A percentile compares a stretch with the other conserved stretches of the same genome.
Conservation (phyloP, 2,113 vertebrate species). For the Nesoenas mayeri region DNA sequence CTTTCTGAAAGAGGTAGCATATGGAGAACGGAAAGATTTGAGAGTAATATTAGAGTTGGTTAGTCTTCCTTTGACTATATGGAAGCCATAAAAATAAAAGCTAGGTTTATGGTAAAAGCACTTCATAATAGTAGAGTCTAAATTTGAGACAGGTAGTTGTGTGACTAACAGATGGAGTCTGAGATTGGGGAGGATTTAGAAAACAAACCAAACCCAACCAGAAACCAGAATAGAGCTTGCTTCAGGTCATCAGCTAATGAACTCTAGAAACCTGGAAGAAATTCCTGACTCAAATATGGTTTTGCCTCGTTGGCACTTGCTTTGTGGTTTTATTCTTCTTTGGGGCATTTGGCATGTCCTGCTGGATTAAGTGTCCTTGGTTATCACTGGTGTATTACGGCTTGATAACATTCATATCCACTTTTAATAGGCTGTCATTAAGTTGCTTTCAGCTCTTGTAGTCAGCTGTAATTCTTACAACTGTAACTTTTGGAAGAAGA, state of each 20-base stretch:
- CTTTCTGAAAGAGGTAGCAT: neutral
- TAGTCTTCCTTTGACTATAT: neutral
- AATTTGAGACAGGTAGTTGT: neutral
- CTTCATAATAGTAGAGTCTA: neutral
- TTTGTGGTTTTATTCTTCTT: neutral
- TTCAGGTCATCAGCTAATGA: neutral
- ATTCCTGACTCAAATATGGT: neutral
- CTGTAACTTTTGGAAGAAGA: neutral
- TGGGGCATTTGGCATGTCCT: neutral
- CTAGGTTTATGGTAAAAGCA: neutral
- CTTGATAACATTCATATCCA: neutral
- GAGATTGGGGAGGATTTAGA: neutral
- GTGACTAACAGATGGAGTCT: neutral
- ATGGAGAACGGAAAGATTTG: neutral
- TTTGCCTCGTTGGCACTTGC: neutral
- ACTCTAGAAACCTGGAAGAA: neutral
- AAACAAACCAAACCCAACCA: neutral
- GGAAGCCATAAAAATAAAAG: neutral
- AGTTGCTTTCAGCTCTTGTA: neutral
- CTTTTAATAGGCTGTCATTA: neutral
- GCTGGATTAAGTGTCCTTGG: neutral
- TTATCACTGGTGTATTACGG: neutral
- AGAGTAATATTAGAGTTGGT: neutral
- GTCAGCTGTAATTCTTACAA: neutral
- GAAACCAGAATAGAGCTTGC: neutral